These are phyloP conservation scores for Psittacula derbiana DNA, from an alignment of 2,797 vertebrate genomes.

Conservation along the genomic window DNA sequence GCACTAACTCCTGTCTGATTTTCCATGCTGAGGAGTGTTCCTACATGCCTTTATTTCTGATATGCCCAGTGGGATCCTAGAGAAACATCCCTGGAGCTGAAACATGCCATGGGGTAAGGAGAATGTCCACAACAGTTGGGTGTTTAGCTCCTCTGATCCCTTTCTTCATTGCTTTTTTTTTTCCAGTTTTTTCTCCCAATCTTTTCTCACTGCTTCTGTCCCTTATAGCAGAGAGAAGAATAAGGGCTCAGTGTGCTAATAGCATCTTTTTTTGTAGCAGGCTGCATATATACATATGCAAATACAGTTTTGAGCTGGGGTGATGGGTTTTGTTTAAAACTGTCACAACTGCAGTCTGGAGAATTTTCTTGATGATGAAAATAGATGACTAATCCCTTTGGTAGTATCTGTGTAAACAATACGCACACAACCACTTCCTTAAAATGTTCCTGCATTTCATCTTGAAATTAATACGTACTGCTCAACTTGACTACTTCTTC, in stretches of 20 bases:
- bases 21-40: neutral
- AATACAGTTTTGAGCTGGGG: neutral
- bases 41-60: neutral
- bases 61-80: neutral
- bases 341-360: conserved; percentile 40
- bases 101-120: neutral
- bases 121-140: neutral
- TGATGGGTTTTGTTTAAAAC: conserved; percentile 43
- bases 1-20: neutral
- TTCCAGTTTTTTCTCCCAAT: neutral
- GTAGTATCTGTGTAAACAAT: conserved; percentile 14
- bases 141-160: neutral
- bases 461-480: conserved; percentile 8
- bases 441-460: neutral
- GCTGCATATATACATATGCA: neutral
- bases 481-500: conserved; percentile 14
- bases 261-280: neutral
- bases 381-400: conserved; percentile 33
- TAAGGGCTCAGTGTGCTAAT: neutral
- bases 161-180: neutral
- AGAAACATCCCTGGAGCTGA: neutral
- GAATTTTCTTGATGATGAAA: conserved; percentile 12
- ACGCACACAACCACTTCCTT: neutral
- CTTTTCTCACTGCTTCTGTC: neutral
- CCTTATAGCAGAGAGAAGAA: neutral